Base-by-base conservation (phyloP, 2,113 vertebrate genomes). In the Nymphicus hollandicus region DNA sequence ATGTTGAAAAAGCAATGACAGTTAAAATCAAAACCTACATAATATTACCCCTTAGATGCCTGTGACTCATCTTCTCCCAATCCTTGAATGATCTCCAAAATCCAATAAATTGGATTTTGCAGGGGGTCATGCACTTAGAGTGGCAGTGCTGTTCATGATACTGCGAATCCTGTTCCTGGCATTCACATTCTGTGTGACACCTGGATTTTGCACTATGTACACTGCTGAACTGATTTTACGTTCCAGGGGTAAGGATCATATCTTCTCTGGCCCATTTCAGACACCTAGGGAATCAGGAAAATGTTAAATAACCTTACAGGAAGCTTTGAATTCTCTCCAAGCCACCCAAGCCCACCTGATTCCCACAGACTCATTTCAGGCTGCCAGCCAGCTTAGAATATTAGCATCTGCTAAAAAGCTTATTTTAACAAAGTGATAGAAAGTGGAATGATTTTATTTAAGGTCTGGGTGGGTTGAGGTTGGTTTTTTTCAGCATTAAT, bases 401-500 rank as follows among this genome's bases (percentile, higher is more conserved):
- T 93, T 80, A 91, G 27, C 69, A 93, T 83, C 79, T 95, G 85
- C 85, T 65, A 81, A 76, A 88, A 83, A 56, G 85, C 68, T 88
- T 90, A 91, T 88, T 91, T 93, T 93, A 91, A 79, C 17, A 81
- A 80, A 85, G 64, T 63, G 43, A 70, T 56, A 66, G 56, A 85
- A 93, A 93, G 25, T 43, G 27, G 58, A 87, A 85, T 33, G 15
- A 7, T 80, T 94, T 91, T 91, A 76, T 91, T 93, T 91, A 92
- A 95, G 46, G 37, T 63, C 86, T 79, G 60, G n/a, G 29, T 85
- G 68, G 12, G 0, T 0, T 28, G 55, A 20, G 55, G 31, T 22
- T 56, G 55, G 0, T 23, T 76, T 91, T 88, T 92, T 79, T 46
- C n/a, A 37, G 47, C 20, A 39, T 86, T 93, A 93, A 91, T 93